Evolutionary conservation across 2,113 vertebrate species (phyloP).

Genomic region (Aphelocoma coerulescens): DNA sequence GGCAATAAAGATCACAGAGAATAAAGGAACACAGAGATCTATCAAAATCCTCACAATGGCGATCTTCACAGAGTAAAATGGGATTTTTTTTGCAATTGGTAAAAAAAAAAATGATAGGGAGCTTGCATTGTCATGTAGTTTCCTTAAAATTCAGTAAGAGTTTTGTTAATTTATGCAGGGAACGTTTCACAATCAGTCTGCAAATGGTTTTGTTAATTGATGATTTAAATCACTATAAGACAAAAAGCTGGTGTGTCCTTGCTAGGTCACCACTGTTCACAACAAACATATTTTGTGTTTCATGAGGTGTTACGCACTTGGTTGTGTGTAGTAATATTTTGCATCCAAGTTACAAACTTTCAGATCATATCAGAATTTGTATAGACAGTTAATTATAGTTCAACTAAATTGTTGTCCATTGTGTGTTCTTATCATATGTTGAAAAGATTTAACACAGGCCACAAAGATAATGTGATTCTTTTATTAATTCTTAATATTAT

Average conservation of each 20-base stretch:
- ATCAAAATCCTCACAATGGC: neutral
- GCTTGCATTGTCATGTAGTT: neutral
- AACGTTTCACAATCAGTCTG: neutral
- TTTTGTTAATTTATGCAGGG: neutral
- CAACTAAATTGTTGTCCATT: neutral
- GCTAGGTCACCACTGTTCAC: neutral
- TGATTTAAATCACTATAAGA: neutral
- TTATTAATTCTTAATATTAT: neutral
- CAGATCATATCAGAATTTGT: neutral
- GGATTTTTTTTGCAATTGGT: fast-evolving
- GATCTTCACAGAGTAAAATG: neutral
- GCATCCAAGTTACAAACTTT: neutral
- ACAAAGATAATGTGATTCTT: neutral
- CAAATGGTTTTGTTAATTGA: neutral
- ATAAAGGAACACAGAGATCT: neutral
- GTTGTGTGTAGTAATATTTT: neutral
- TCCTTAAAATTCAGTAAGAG: neutral
- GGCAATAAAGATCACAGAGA: neutral
- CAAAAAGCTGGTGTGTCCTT: neutral
- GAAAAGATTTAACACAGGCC: neutral
- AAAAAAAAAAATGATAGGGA: neutral
- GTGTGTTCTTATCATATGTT: neutral
- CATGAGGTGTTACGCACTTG: neutral
- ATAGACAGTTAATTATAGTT: neutral
- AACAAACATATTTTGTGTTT: neutral